phyloP scores from a whole-genome alignment of 2,797 vertebrate genomes.

The Phyllotis vaccarum region DNA sequence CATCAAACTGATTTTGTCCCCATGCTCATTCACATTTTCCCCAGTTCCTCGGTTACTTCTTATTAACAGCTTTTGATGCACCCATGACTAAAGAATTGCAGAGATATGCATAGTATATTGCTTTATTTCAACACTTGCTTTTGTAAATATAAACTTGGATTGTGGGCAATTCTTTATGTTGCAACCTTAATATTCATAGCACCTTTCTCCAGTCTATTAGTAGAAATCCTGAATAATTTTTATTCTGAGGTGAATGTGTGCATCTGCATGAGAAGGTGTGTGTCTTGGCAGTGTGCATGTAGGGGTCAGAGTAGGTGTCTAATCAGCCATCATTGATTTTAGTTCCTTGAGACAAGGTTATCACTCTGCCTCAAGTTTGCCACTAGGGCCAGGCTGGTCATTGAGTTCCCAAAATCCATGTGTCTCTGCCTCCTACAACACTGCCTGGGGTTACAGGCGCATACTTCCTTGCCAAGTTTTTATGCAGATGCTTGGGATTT shows the following conservation, averaged over 20 bases:
- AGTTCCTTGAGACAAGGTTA: neutral
- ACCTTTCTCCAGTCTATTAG: neutral
- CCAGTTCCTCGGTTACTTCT: neutral
- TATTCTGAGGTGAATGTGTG: neutral
- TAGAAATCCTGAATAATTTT: neutral
- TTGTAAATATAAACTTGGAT: constrained; percentile 7
- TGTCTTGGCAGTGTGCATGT: neutral
- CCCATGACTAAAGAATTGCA: neutral
- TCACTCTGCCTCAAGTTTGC: neutral
- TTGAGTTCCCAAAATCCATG: neutral
- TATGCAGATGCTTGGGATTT: neutral
- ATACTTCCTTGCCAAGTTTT: neutral
- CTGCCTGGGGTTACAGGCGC: neutral
- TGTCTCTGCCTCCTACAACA: neutral
- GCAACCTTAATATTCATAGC: neutral
- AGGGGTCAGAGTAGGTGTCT: neutral
- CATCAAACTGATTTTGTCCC: neutral
- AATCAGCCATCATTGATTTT: neutral
- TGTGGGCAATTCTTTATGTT: neutral
- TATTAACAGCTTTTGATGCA: neutral
- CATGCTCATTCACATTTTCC: neutral
- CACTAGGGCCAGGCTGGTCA: neutral
- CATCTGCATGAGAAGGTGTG: neutral
- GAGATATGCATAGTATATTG: neutral
- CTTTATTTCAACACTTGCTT: neutral